Percentiles rank a stretch among this genome's conserved stretches.
Conservation (phyloP, 1,140 invertebrate species). For the Listronotus oregonensis region DNA sequence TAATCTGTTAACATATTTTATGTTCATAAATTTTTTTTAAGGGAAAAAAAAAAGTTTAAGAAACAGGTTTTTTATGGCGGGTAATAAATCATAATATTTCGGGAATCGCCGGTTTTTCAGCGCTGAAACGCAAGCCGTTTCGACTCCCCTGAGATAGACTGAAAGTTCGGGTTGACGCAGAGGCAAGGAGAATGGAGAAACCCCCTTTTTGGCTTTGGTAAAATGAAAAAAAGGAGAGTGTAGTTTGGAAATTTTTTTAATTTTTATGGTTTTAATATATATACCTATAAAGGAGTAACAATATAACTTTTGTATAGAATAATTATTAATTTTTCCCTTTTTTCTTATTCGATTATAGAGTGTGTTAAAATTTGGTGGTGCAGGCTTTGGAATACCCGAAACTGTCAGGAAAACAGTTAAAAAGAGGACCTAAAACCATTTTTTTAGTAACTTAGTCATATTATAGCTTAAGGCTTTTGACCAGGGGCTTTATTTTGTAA, state of each 20-base stretch:
- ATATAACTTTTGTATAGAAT: too few relatives aligned
- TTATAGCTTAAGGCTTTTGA: too few relatives aligned
- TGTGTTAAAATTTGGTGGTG: too few relatives aligned
- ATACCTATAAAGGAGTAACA: too few relatives aligned
- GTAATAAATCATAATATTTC: constrained; percentile 37
- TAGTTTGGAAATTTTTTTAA: constrained; percentile 15
- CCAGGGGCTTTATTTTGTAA: too few relatives aligned
- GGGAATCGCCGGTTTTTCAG: constrained; percentile 24
- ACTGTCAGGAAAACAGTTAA: too few relatives aligned
- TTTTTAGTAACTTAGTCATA: too few relatives aligned
- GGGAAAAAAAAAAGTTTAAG: background rate
- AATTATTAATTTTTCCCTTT: too few relatives aligned
- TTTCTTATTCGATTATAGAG: too few relatives aligned
- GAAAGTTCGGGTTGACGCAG: constrained; percentile 34
- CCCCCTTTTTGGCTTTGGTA: constrained; percentile 31
- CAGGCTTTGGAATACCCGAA: too few relatives aligned
- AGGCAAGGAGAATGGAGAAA: constrained; percentile 34
- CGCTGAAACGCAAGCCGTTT: constrained; percentile 15
- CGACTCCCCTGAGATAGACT: constrained; percentile 34
- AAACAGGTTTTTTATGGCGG: constrained; percentile 29
- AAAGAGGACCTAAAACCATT: too few relatives aligned
- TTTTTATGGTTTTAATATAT: too few relatives aligned
- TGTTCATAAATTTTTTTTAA: background rate
- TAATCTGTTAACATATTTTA: constrained; percentile 4
- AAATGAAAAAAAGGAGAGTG: constrained; percentile 19